These are phyloP conservation scores for Eonycteris spelaea DNA, from an alignment of 2,113 vertebrate species.

Conservation along the genomic window DNA sequence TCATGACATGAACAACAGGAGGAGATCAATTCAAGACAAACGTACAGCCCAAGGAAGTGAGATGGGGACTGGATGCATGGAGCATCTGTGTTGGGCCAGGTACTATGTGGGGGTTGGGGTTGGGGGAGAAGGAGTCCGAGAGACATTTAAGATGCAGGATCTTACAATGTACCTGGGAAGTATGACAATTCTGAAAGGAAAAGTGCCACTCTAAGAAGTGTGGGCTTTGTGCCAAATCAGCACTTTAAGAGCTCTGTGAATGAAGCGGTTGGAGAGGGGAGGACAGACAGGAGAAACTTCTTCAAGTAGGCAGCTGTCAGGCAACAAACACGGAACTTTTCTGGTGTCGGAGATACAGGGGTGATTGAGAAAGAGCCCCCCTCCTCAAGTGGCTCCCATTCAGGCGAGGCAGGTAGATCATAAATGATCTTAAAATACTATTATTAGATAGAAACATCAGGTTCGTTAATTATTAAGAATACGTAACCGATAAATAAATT, in stretches of 20 bases:
- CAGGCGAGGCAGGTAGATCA: background rate
- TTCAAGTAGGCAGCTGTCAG: background rate
- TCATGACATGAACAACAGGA: background rate
- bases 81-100: background rate
- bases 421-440: background rate
- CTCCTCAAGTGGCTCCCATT: background rate
- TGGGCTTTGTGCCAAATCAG: background rate
- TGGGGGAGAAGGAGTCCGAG: background rate
- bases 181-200: background rate
- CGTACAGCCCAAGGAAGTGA: background rate
- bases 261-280: background rate
- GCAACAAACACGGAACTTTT: background rate
- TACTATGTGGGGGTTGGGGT: too few relatives aligned
- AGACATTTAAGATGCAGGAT: background rate
- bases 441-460: background rate
- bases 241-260: background rate
- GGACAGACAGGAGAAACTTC: background rate
- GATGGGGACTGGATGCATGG: background rate
- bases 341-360: background rate
- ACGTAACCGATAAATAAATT: background rate
- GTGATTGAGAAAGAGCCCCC: background rate
- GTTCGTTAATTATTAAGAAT: background rate
- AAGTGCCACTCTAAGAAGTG: background rate
- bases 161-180: background rate
- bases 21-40: background rate